These are phyloP conservation scores for Malaclemys terrapin DNA, from an alignment of 2,113 vertebrate genomes.

Conservation along the genomic window DNA sequence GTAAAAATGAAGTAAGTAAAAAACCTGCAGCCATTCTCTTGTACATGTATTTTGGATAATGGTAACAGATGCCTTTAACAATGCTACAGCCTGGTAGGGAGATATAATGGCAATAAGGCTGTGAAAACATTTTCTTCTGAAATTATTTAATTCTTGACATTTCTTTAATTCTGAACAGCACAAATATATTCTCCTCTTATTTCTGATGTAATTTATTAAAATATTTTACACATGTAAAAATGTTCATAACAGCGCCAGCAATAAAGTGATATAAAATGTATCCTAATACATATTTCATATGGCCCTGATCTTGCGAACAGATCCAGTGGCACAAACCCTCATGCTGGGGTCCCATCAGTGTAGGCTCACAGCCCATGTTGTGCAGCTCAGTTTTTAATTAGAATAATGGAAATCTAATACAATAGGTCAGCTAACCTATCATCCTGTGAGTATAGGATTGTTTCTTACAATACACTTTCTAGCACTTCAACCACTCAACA, in stretches of 20 bases:
- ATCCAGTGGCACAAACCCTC: neutral
- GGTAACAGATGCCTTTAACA: constrained; percentile 33
- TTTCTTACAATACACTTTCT: neutral
- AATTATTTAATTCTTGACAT: constrained; percentile 23
- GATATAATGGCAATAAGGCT: constrained; percentile 51
- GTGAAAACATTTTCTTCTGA: constrained; percentile 37
- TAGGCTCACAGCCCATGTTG: neutral
- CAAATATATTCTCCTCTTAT: neutral
- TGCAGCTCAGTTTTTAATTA: neutral
- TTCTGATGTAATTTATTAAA: neutral
- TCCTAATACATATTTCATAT: neutral
- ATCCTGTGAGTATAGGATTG: neutral
- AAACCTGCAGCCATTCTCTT: constrained; percentile 46
- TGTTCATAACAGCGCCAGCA: neutral
- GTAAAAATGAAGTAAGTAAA: constrained; percentile 57
- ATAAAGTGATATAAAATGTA: neutral
- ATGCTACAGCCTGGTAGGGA: constrained; percentile 38
- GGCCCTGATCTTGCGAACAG: neutral
- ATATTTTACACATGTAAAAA: neutral
- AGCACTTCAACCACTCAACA: neutral
- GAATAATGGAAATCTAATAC: neutral
- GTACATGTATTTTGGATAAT: constrained; percentile 43
- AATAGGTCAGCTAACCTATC: neutral
- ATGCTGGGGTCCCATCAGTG: neutral
- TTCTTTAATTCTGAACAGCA: constrained; percentile 23